Conservation (phyloP, 2,888 invertebrate genomes). For the Dynastes hyllus region DNA sequence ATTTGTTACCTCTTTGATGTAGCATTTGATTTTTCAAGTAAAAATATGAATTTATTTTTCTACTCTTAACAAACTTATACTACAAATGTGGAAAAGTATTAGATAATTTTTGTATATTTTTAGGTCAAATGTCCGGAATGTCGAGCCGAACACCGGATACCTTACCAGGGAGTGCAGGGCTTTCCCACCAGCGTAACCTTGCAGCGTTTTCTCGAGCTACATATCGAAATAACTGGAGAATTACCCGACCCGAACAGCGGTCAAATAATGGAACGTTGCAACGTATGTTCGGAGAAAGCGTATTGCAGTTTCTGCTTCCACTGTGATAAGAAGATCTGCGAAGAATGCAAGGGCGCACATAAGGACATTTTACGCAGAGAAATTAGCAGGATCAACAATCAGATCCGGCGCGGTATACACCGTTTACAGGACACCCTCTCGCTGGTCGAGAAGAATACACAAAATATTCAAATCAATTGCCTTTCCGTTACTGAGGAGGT, state of each 20-base stretch:
- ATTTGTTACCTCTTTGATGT: no score
- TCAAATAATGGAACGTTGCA: conserved; percentile 94
- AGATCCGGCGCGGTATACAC: conserved; percentile 89
- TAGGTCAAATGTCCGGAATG: conserved; percentile 99
- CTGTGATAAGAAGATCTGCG: conserved; percentile 97
- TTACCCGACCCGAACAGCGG: conserved; percentile 93
- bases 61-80: no score
- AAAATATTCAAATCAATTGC: conserved; percentile 91
- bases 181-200: conserved; percentile 98
- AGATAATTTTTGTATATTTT: conserved; percentile 53
- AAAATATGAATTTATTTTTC: no score
- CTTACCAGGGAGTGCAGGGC: conserved; percentile 94
- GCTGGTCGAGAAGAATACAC: conserved; percentile 90
- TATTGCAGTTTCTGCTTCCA: conserved; percentile 93
- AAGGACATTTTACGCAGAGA: conserved; percentile 93
- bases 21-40: no score
- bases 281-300: conserved; percentile 94
- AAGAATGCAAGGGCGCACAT: conserved; percentile 96
- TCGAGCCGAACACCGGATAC: conserved; percentile 96
- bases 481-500: conserved; percentile 94
- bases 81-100: no score
- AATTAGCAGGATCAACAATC: conserved; percentile 69
- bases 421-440: conserved; percentile 90
- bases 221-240: conserved; percentile 94
- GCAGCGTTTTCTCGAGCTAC: conserved; percentile 94